Evolutionary conservation across 2,888 invertebrate species (phyloP).

Genomic region (Aromia moschata): DNA sequence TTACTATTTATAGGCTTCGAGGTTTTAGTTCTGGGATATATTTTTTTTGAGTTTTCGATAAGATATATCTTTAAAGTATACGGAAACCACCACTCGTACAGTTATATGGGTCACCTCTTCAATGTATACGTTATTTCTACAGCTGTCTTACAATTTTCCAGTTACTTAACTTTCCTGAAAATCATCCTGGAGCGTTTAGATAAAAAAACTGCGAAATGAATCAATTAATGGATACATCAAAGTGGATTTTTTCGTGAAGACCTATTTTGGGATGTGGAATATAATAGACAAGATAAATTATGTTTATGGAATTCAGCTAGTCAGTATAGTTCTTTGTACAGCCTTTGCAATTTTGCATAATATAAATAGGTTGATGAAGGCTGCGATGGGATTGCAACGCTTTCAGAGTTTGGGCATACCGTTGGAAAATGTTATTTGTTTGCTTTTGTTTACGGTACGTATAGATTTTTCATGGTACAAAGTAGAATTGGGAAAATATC

Average conservation of each 20-base stretch:
- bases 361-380: constrained; percentile 4
- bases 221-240: not conserved
- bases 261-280: constrained; percentile 6
- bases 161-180: not conserved
- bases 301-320: constrained; percentile 11
- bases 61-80: not conserved
- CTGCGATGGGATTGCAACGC: not conserved
- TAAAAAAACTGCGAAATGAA: not conserved
- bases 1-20: not conserved
- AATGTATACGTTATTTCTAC: constrained; percentile 1
- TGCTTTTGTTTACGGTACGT: too few relatives aligned
- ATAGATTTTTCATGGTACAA: too few relatives aligned
- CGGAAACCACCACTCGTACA: not conserved
- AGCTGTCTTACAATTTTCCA: not conserved
- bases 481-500: too few relatives aligned
- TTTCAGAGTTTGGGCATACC: too few relatives aligned
- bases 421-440: too few relatives aligned
- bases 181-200: not conserved
- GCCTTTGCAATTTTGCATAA: constrained; percentile 1
- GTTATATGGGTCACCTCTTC: not conserved
- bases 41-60: not conserved
- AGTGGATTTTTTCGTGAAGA: not conserved
- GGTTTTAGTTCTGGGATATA: not conserved
- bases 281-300: not conserved
- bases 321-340: not conserved